Evolutionary conservation across 2,888 invertebrate species (phyloP), one percentile per base, ranked within the genome.

Genomic region (Linnaemya tessellans): DNA sequence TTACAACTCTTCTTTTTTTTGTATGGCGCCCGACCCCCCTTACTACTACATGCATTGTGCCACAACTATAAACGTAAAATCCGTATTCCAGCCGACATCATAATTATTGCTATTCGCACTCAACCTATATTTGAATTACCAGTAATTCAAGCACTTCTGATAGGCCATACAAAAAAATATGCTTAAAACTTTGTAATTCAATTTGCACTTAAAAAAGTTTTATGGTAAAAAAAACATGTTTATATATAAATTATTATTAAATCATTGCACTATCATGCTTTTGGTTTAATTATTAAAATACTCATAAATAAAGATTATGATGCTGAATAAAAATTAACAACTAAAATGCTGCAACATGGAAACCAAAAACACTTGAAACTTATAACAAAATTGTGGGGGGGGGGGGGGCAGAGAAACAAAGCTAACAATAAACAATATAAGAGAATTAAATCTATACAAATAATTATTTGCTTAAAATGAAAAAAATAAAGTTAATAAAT

Each of bases 291-390:
- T 58, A 74, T 54, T 35, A 73, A 79, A 60, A 49, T 46, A 56
- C 35, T 73, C 60, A 68, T 64, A 79, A 68, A 81, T 68, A 84
- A 77, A 64, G 25, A 73, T 73, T 68, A 79, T 43, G 38, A 79
- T 43, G 38, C 18, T 18, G 25, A 15, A 65, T 58, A 68, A 60
- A 73, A 68, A 78, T 64, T 65, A 70, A 71, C 25, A 71, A 78
- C 20, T 78, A 60, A 15, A 46, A 67, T 74, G 62, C 73, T 73
- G 51, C 43, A 54, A 74, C 41, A 35, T 11, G n/a, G n/a, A 49
- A 73, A 20, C 41, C 54, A 18, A 49, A 71, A 65, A 11, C 35
- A 64, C 65, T 73, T 73, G 25, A 74, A 56, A 38, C 22, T 60
- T 13, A 20, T 9, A 71, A 35, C n/a, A 46, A 73, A 41, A 41